A percentile compares a stretch with the other conserved stretches of the same genome.
Evolutionary conservation across 1,140 invertebrate species (phyloP).

Genomic region (Drosophila tsacasi): DNA sequence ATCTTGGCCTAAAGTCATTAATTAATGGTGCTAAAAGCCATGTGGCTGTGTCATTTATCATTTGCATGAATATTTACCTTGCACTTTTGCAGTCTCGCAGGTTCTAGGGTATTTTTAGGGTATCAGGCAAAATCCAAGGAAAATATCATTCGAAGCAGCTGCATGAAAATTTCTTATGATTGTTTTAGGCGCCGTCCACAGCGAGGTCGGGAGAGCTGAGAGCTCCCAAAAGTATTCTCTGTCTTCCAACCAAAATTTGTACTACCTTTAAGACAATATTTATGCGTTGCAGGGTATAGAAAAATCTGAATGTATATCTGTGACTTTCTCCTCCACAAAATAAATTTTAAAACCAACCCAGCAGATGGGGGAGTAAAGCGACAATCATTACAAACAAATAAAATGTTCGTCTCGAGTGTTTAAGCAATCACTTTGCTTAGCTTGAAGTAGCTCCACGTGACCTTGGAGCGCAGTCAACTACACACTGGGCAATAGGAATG

Average conservation of each 20-base stretch:
- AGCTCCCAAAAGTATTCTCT: not conserved
- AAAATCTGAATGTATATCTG: not conserved
- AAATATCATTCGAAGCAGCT: not conserved
- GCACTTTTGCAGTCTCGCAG: not conserved
- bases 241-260: too few relatives aligned
- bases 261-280: not conserved
- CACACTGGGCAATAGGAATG: not conserved
- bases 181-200: not conserved
- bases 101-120: conserved; percentile 1
- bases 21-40: conserved; percentile 5
- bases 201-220: too few relatives aligned
- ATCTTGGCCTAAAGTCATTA: conserved; percentile 31
- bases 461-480: not conserved
- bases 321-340: conserved; percentile 2
- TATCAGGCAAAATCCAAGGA: not conserved
- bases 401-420: conserved; percentile 25
- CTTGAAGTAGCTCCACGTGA: conserved; percentile 26
- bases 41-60: not conserved
- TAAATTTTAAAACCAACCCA: not conserved
- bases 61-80: not conserved
- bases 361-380: not conserved
- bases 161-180: too few relatives aligned
- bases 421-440: not conserved
- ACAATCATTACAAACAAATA: conserved; percentile 22
- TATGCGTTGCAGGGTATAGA: not conserved